Evolutionary conservation across 2,888 invertebrate genomes (phyloP).

Genomic region (Clanis bilineata): DNA sequence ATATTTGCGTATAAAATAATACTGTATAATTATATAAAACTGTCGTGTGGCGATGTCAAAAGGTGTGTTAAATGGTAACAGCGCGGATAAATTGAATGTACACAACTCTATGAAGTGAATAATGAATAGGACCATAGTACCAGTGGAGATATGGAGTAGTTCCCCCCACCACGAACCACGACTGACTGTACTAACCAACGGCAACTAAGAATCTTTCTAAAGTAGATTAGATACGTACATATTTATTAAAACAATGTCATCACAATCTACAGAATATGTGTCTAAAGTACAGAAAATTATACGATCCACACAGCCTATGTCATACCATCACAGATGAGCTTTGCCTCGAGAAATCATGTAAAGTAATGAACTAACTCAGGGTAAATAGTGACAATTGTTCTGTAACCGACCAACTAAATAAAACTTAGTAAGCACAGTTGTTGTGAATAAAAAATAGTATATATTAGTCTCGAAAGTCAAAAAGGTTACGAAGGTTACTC

Average conservation of each 20-base stretch:
- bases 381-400: slow-evolving; percentile 14
- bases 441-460: background rate
- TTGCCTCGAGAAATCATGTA: slow-evolving; percentile 66
- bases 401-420: slow-evolving; percentile 1
- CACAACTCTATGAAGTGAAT: slow-evolving; percentile 41
- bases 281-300: slow-evolving; percentile 13
- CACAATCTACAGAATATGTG: background rate
- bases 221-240: background rate
- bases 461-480: background rate
- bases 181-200: background rate
- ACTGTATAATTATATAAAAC: slow-evolving; percentile 50
- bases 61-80: slow-evolving; percentile 57
- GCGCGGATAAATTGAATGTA: slow-evolving; percentile 52
- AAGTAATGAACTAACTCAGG: slow-evolving; percentile 49
- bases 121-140: no score
- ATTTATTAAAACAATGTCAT: background rate
- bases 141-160: slow-evolving; percentile 20
- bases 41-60: slow-evolving; percentile 43
- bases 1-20: slow-evolving; percentile 49
- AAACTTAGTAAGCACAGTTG: background rate
- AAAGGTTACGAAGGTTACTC: no score
- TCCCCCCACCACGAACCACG: background rate
- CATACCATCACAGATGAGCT: slow-evolving; percentile 79
- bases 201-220: background rate
- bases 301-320: slow-evolving; percentile 59